These are phyloP conservation scores for Anguilla japonica DNA, from an alignment of 2,113 vertebrate genomes.

Conservation along the genomic window DNA sequence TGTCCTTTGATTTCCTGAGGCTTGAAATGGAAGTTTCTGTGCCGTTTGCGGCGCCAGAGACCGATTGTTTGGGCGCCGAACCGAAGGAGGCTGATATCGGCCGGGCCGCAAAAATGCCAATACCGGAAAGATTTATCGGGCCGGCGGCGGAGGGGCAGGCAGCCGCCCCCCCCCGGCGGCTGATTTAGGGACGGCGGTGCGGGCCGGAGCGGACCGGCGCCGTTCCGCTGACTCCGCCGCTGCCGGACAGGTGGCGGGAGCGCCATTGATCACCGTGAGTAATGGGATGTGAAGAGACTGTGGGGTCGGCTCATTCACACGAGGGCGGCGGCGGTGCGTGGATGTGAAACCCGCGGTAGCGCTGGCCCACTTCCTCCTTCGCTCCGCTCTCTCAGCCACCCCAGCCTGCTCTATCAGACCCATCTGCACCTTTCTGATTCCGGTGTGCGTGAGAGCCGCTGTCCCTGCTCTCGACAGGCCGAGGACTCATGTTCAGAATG, in stretches of 20 bases:
- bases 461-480: no score
- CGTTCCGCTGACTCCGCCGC: slow-evolving; percentile 58
- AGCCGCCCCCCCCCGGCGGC: slow-evolving; percentile 33
- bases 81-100: slow-evolving; percentile 56
- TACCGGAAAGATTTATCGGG: slow-evolving; percentile 59
- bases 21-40: neutral
- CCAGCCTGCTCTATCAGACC: neutral
- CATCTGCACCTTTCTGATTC: no score
- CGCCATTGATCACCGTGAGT: slow-evolving; percentile 52
- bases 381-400: neutral
- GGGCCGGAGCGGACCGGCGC: slow-evolving; percentile 20
- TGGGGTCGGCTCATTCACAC: slow-evolving; percentile 6
- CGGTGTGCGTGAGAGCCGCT: no score
- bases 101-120: slow-evolving; percentile 56
- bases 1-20: neutral
- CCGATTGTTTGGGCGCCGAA: slow-evolving; percentile 49
- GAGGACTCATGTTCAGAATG: no score
- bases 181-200: slow-evolving; percentile 57
- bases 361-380: neutral
- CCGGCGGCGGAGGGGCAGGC: slow-evolving; percentile 49
- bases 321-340: neutral
- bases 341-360: neutral
- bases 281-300: neutral
- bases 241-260: slow-evolving; percentile 50
- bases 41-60: slow-evolving; percentile 32